Evolutionary conservation across 2,888 invertebrate genomes (phyloP).

Genomic region (Pediacus dermestoides): DNA sequence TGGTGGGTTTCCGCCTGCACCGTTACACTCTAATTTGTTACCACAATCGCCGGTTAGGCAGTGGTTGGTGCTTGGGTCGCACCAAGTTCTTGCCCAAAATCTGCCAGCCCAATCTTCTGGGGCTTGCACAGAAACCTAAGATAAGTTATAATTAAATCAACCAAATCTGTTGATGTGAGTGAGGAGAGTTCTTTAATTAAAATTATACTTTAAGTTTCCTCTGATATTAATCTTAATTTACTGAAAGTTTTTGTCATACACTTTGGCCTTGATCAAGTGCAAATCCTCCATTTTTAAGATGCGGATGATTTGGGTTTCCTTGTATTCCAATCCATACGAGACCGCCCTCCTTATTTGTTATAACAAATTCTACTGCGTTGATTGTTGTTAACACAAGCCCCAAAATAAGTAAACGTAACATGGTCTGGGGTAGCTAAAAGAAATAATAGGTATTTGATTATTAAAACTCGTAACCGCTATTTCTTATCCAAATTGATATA

Average conservation of each 20-base stretch:
- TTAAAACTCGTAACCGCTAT: too few relatives aligned
- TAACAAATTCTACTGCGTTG: constrained; percentile 24
- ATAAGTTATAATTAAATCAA: constrained; percentile 1
- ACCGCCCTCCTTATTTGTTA: constrained; percentile 28
- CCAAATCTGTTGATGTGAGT: too few relatives aligned
- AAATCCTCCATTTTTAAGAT: constrained; percentile 34
- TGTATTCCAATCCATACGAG: constrained; percentile 38
- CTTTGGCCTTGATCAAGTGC: constrained; percentile 27
- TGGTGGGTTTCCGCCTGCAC: constrained; percentile 47
- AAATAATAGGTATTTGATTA: too few relatives aligned
- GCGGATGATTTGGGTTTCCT: constrained; percentile 34
- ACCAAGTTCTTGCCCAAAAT: constrained; percentile 45
- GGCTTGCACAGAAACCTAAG: constrained; percentile 15
- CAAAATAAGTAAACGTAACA: too few relatives aligned
- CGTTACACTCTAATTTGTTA: constrained; percentile 42
- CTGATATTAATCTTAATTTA: too few relatives aligned
- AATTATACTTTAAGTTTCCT: too few relatives aligned
- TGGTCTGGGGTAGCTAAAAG: too few relatives aligned
- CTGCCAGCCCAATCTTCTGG: constrained; percentile 39
- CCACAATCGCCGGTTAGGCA: constrained; percentile 32
- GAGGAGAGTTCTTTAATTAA: constrained; percentile 2
- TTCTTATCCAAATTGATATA: too few relatives aligned
- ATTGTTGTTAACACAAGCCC: too few relatives aligned
- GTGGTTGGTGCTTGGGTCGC: constrained; percentile 45
- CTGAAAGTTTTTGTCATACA: constrained; percentile 25